Percentiles rank a stretch among this genome's conserved stretches.
phyloP scores from a whole-genome alignment of 2,888 invertebrate genomes.

The Resseliella maxima region DNA sequence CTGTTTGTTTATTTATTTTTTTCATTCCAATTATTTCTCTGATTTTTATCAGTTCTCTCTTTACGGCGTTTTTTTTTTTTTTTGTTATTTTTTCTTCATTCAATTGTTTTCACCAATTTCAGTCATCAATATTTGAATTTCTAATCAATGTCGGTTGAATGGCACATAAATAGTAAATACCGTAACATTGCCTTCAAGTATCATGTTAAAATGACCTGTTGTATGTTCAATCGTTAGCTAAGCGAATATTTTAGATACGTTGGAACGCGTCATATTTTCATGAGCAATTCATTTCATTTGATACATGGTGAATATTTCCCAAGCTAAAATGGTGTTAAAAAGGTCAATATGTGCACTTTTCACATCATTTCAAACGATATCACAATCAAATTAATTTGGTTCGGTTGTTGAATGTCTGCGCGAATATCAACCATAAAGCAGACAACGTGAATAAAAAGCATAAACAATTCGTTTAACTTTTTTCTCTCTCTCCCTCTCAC shows the following conservation, averaged over 20 bases:
- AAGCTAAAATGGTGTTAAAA: constrained; percentile 34
- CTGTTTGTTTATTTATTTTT: no score
- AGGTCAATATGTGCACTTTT: constrained; percentile 24
- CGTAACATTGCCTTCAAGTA: neutral
- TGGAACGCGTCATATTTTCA: neutral
- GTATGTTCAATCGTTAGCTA: neutral
- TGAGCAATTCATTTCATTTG: neutral
- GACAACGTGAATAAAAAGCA: neutral
- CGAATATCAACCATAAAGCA: neutral
- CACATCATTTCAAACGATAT: constrained; percentile 41
- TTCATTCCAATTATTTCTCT: no score
- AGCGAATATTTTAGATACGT: neutral
- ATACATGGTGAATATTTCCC: neutral
- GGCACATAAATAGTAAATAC: no score
- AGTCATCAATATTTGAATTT: no score
- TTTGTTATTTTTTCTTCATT: no score
- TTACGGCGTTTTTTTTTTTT: no score
- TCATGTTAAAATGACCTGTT: neutral
- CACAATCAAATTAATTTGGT: constrained; percentile 55
- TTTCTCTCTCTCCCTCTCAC: no score
- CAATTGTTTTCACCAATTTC: no score
- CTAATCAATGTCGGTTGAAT: no score
- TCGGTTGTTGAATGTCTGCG: constrained; percentile 4
- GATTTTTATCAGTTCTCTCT: no score
- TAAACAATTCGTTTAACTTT: no score